These are phyloP conservation scores for Drosophila cracens DNA, from an alignment of 2,888 invertebrate genomes.

Conservation along the genomic window DNA sequence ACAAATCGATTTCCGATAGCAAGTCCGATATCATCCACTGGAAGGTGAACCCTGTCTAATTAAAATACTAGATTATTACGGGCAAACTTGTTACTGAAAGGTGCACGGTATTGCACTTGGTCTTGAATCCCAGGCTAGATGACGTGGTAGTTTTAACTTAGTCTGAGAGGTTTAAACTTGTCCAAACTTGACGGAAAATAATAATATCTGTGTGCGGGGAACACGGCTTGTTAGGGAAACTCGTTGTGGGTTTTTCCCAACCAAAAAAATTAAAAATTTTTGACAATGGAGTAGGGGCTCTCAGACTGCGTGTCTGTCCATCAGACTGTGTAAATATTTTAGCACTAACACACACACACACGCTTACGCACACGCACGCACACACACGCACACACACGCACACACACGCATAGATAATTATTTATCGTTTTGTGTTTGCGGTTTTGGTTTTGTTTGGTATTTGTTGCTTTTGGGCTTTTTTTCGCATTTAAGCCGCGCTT, in stretches of 20 bases:
- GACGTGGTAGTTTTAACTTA: background rate
- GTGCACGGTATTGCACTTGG: background rate
- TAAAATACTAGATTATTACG: background rate
- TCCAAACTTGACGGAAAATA: background rate
- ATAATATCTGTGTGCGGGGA: background rate
- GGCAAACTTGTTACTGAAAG: background rate
- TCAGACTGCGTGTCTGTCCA: constrained; percentile 5
- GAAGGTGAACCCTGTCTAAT: background rate
- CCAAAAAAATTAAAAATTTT: background rate
- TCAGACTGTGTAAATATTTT: constrained; percentile 1
- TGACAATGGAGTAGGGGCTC: constrained; percentile 8
- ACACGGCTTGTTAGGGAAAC: constrained; percentile 11
- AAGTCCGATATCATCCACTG: background rate
- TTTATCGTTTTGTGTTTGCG: constrained; percentile 12
- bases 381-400: constrained; percentile 4
- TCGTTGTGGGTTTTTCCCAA: background rate
- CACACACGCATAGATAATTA: constrained; percentile 25
- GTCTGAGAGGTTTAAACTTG: background rate
- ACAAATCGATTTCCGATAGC: background rate
- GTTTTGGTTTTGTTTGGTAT: constrained; percentile 9
- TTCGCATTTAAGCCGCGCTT: constrained; percentile 18
- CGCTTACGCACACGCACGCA: background rate
- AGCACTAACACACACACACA: background rate
- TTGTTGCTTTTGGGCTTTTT: constrained; percentile 8
- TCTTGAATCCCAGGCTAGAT: background rate